Evolutionary conservation across 2,797 vertebrate genomes (phyloP), one percentile per base, ranked within the genome.

Genomic region (Malurus leucopterus): DNA sequence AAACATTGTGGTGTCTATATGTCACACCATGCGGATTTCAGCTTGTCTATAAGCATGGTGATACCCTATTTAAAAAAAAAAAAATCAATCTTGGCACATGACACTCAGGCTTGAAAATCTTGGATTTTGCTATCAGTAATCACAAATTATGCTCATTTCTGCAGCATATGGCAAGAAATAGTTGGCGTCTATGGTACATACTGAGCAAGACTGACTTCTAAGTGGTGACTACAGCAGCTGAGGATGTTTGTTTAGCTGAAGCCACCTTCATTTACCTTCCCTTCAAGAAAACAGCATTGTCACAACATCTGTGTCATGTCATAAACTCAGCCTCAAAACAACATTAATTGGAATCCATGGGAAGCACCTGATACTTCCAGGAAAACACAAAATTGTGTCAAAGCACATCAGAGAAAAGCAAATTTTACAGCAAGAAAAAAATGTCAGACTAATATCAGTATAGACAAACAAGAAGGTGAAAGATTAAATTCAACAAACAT

Each of bases 331-430:
- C 47, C 38, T 58, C 58, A 44, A 74, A 93, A 62, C 64, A 88
- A 47, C 40, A 63, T 44, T 88, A 87, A 84, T 86, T 87, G 29
- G 77, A 90, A 91, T 89, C 64, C 44, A 74, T 30, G 7, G 38
- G 53, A 46, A 93, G 11, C 8, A 47, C 41, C 58, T 41, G 53
- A 84, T 74, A 75, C 55, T 84, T 93, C 63, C 43, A 82, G 49
- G 43, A 86, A 87, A 92, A 85, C 30, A 91, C 34, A 81, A 74
- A 72, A 79, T 55, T 62, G 18, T 68, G 64, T 65, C 76, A 91
- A 70, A 89, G 50, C 18, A 38, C 14, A 71, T 91, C 29, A 86
- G 85, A 86, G 57, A 59, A 88, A 84, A 84, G 8, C 68, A 78
- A 88, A 59, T 44, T 84, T 79, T 11, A 32, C 0, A 13, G 40